Percentiles rank a stretch among this genome's conserved stretches.
These are phyloP conservation scores for Solenodon paradoxus DNA, from an alignment of 2,113 vertebrate genomes.

Conservation along the genomic window DNA sequence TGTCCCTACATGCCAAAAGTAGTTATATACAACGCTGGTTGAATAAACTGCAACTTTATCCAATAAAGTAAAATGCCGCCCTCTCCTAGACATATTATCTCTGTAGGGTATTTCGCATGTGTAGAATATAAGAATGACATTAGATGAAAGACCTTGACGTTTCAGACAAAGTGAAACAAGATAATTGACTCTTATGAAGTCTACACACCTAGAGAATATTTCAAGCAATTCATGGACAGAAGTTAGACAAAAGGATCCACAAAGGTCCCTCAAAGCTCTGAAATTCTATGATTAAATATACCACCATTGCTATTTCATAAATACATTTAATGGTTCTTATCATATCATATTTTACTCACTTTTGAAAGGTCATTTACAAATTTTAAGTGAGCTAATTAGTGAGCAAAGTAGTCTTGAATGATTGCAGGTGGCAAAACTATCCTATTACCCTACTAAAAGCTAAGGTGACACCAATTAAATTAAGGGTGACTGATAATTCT, in stretches of 20 bases:
- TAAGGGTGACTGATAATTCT: slow-evolving; percentile 72
- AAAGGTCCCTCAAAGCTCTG: background rate
- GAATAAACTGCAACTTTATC: background rate
- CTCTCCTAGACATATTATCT: background rate
- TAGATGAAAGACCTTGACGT: background rate
- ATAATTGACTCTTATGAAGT: background rate
- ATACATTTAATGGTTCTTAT: slow-evolving; percentile 1
- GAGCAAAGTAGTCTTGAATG: slow-evolving; percentile 68
- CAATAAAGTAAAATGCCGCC: background rate
- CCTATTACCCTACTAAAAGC: slow-evolving; percentile 68
- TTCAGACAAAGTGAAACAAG: background rate
- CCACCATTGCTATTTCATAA: slow-evolving; percentile 1
- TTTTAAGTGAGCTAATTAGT: slow-evolving; percentile 75
- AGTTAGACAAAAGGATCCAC: background rate
- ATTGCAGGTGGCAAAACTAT: slow-evolving; percentile 69
- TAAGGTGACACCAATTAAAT: slow-evolving; percentile 79
- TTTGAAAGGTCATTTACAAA: slow-evolving; percentile 66
- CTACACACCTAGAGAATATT: background rate
- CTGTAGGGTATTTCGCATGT: background rate
- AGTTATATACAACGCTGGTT: background rate
- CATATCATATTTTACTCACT: slow-evolving; percentile 57
- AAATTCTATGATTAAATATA: slow-evolving; percentile 4
- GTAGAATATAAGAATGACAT: background rate
- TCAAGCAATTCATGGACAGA: background rate
- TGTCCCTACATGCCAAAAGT: background rate